These are phyloP conservation scores for Heliconius charithonia DNA, from an alignment of 2,888 invertebrate genomes.

Conservation along the genomic window DNA sequence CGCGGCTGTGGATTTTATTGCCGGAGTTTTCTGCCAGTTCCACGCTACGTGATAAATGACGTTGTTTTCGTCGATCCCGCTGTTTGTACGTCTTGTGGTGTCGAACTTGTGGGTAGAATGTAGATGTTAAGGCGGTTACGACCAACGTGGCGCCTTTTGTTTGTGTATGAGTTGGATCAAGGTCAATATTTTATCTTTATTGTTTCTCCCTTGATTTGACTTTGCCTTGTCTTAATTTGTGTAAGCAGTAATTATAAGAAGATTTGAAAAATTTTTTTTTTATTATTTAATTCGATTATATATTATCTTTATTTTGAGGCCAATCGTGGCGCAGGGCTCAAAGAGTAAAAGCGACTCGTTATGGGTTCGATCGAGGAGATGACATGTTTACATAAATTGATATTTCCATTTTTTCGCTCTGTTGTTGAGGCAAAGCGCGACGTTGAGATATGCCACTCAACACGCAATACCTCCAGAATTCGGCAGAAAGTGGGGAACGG, in stretches of 20 bases:
- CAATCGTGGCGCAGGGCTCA: too few relatives aligned
- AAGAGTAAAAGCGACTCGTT: too few relatives aligned
- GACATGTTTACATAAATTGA: too few relatives aligned
- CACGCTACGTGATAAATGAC: constrained; percentile 79
- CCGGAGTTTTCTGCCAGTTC: constrained; percentile 70
- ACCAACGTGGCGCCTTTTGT: constrained; percentile 62
- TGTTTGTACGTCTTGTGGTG: constrained; percentile 68
- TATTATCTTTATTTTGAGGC: too few relatives aligned
- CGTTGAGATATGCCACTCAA: too few relatives aligned
- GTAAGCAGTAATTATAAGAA: background rate
- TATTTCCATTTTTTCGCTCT: too few relatives aligned
- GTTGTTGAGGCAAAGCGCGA: too few relatives aligned
- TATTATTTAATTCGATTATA: too few relatives aligned
- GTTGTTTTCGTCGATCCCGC: constrained; percentile 79
- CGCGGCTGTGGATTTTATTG: constrained; percentile 73
- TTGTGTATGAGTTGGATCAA: constrained; percentile 55
- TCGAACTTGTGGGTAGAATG: constrained; percentile 45
- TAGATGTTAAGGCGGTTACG: constrained; percentile 34
- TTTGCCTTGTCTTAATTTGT: background rate
- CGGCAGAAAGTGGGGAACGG: too few relatives aligned
- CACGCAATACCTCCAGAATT: too few relatives aligned
- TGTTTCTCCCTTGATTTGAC: background rate
- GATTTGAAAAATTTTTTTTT: too few relatives aligned
- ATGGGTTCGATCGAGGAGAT: too few relatives aligned
- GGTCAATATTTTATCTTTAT: constrained; percentile 34